Conservation (phyloP, 2,797 vertebrate species). For the Pseudochirops cupreus region DNA sequence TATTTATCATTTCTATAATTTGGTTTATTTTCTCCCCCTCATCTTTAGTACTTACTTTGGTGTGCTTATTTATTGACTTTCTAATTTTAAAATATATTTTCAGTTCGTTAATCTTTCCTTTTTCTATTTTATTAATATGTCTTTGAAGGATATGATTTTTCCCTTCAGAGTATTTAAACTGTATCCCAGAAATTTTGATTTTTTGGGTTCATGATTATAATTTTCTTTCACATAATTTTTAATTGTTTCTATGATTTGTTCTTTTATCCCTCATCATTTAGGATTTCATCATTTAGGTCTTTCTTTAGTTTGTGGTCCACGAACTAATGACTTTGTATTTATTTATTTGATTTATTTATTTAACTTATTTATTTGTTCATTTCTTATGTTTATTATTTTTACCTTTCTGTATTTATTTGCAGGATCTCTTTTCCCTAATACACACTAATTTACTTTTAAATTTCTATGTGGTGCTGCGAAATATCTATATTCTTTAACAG, state of each 20-base stretch:
- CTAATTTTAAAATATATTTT: neutral
- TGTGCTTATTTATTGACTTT: neutral
- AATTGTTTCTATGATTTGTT: neutral
- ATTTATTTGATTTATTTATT: too few species aligned
- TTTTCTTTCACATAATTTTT: neutral
- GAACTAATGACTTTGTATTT: neutral
- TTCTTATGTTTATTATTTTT: neutral
- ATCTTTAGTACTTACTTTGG: neutral
- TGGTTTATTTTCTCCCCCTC: neutral
- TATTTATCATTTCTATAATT: neutral
- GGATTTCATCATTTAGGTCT: neutral
- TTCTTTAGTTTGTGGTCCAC: neutral
- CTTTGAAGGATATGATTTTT: neutral
- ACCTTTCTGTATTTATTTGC: neutral
- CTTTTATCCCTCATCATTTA: neutral
- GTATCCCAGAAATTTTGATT: neutral
- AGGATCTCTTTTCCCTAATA: neutral
- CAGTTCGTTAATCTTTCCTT: neutral
- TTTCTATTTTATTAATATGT: neutral
- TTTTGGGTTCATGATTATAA: neutral
- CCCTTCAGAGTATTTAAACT: neutral
- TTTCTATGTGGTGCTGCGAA: neutral
- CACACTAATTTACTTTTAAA: neutral
- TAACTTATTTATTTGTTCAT: too few species aligned
- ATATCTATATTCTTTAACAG: neutral